Evolutionary conservation across 1,140 invertebrate genomes (phyloP), one percentile per base, ranked within the genome.

Genomic region (Stegodyphus mimosarum): DNA sequence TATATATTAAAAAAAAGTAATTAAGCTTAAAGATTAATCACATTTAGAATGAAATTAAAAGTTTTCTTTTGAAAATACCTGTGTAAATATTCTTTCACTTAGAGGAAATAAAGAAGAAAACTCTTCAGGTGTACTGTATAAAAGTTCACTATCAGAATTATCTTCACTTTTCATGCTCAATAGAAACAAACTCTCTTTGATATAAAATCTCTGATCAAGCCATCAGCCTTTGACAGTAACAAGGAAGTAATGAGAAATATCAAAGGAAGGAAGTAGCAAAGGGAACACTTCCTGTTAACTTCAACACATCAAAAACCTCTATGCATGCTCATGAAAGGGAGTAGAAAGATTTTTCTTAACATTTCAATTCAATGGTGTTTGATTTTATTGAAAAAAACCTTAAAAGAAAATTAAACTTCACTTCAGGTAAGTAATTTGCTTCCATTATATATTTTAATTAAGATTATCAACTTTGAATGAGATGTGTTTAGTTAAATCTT

Each of bases 261-360:
- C 17, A 64, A 18, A 73, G 81, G 72, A 84, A 84, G 81, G 81
- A 84, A 84, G 51, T 63, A 63, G 72, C 17, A 64, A 15, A 71
- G 67, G 48, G 50, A 55, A 33, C 60, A 71, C 67, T 80, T 80
- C 79, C 71, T 81, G 6, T 71, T 51, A 52, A 17, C 71, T 33
- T 33, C 33, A 33, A 33, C 33, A 33, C 33, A 33, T 33, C 33
- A 33, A 33, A 33, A 33, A 33, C 33, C 33, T 33, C 3, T 33
- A 33, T 33, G 33, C 3, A 33, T 33, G 33, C 33, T 33, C 33
- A 33, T 33, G 33, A 33, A 33, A 33, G 33, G 33, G 33, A 33
- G 33, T 33, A 33, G 33, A 33, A 33, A 33, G 1, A 33, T 3
- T 33, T 33, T 33, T 33, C 33, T 33, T 33, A 33, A 33, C 33